Evolutionary conservation across 30 jellyfish, hydroid and myxozoan genomes (phyloP).

Genomic region (Hydra vulgaris): DNA sequence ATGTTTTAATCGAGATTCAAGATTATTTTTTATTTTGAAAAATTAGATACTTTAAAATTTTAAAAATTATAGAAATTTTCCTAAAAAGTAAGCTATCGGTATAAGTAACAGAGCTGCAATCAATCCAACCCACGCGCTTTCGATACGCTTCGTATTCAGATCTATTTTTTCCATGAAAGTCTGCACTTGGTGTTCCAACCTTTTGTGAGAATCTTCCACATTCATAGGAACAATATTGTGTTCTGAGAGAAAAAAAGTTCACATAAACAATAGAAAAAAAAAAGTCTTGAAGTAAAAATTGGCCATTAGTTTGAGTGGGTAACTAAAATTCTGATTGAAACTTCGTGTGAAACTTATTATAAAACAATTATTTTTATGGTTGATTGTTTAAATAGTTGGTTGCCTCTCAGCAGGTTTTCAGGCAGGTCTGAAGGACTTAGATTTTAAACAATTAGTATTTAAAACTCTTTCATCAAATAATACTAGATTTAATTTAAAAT

Average conservation of each 20-base stretch:
- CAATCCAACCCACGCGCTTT: slow-evolving; percentile 28
- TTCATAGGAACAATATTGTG: not conserved
- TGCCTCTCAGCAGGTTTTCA: too few species aligned
- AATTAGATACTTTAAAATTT: too few species aligned
- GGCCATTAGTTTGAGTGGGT: too few species aligned
- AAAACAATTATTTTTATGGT: too few species aligned
- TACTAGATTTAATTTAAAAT: too few species aligned
- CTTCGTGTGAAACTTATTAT: too few species aligned
- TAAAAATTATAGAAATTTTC: slow-evolving; percentile 13
- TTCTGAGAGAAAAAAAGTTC: not conserved
- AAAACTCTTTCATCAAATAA: too few species aligned
- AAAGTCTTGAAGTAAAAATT: not conserved
- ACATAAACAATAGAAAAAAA: not conserved
- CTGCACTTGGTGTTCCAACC: slow-evolving; percentile 4
- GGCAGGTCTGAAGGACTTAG: too few species aligned
- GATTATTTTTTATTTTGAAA: too few species aligned
- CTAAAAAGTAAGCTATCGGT: slow-evolving; percentile 25
- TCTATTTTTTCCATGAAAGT: slow-evolving; percentile 20
- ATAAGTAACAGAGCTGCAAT: slow-evolving; percentile 24
- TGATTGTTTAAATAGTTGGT: too few species aligned
- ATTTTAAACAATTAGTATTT: too few species aligned
- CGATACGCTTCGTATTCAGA: slow-evolving; percentile 10
- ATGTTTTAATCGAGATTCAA: too few species aligned
- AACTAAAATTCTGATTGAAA: not conserved
- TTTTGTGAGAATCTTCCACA: not conserved